Evolutionary conservation across 2,113 vertebrate species (phyloP).

Genomic region (Catagonus wagneri): DNA sequence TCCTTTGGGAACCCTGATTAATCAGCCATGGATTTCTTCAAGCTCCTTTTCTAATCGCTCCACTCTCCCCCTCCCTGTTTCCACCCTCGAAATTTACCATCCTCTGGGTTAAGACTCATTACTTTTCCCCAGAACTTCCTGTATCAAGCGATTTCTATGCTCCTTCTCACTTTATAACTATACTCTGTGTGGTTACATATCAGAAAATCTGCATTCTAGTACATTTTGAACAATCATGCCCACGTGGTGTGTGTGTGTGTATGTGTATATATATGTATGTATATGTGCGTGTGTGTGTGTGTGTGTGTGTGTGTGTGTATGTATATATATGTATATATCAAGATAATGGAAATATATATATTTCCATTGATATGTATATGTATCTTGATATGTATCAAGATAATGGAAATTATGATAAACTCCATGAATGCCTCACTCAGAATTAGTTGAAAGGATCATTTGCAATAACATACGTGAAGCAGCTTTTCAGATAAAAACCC

Average conservation of each 20-base stretch:
- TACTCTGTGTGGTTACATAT: neutral
- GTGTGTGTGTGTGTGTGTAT: no score
- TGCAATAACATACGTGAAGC: neutral
- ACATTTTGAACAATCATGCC: neutral
- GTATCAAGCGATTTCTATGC: neutral
- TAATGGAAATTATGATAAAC: neutral
- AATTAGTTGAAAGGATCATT: neutral
- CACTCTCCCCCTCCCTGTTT: neutral
- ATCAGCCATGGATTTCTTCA: neutral
- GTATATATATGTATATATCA: no score
- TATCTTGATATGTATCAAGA: no score
- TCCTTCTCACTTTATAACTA: neutral
- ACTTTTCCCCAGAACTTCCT: neutral
- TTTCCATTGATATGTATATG: no score
- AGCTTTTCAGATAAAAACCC: neutral
- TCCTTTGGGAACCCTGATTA: slow-evolving; percentile 11
- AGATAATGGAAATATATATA: no score
- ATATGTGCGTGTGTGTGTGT: no score
- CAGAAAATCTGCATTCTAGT: slow-evolving; percentile 2
- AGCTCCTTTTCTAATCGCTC: neutral
- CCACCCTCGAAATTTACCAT: neutral
- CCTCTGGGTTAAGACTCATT: neutral
- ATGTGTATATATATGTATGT: no score
- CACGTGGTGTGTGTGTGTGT: no score
- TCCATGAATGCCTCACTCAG: neutral